phyloP scores from a whole-genome alignment of 2,888 invertebrate species.

The Ceriagrion tenellum region DNA sequence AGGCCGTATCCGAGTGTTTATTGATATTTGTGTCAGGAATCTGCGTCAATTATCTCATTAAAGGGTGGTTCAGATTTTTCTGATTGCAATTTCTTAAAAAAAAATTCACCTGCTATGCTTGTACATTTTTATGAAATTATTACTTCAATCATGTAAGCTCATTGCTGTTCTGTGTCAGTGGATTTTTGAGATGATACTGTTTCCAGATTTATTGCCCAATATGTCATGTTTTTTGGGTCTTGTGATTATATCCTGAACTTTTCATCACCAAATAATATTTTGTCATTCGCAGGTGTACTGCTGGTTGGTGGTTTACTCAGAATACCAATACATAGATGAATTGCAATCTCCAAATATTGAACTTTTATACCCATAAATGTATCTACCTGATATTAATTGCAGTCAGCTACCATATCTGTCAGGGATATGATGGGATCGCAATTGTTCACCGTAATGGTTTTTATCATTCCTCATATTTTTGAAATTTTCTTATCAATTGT shows the following conservation, averaged over 20 bases:
- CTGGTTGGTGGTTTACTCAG: constrained; percentile 91
- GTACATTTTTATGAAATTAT: too few relatives aligned
- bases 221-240: neutral
- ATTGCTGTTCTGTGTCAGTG: too few relatives aligned
- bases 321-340: constrained; percentile 89
- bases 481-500: constrained; percentile 1
- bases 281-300: constrained; percentile 85
- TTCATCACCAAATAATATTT: constrained; percentile 42
- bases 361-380: constrained; percentile 83
- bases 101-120: too few relatives aligned
- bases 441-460: neutral
- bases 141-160: neutral
- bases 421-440: neutral
- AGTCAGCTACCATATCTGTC: constrained; percentile 59
- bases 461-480: constrained; percentile 1
- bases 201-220: neutral
- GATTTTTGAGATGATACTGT: too few relatives aligned
- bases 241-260: neutral
- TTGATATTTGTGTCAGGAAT: too few relatives aligned
- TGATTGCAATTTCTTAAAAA: too few relatives aligned
- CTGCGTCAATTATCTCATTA: too few relatives aligned
- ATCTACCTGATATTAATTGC: constrained; percentile 45
- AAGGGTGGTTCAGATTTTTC: too few relatives aligned
- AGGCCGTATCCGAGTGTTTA: too few relatives aligned
- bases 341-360: constrained; percentile 94